Base-by-base conservation (phyloP, 2,113 vertebrate genomes). In the Nothobranchius kuhntae region DNA sequence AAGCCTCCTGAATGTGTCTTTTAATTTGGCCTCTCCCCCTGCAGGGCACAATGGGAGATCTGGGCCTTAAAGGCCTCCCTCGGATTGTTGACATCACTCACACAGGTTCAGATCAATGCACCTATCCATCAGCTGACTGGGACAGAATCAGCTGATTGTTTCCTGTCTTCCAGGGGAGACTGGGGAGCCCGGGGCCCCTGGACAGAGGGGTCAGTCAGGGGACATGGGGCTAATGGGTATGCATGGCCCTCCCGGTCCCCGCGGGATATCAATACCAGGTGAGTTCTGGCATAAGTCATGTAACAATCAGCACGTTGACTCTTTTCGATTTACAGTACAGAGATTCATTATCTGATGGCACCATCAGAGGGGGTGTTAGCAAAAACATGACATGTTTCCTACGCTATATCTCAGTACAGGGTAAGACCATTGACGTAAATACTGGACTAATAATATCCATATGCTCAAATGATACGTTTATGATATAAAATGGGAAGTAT, bases 31-130 rank as follows among this genome's bases (percentile, higher is more conserved):
- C 4, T 9, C 17, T 77, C 10, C 83, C 2, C 55, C 53, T 61
- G 12, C 65, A 92, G 91, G 91, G 91, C 13, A n/a, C 68, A 21
- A 59, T 26, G 48, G 92, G 92, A 59, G 87, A 92, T 55, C 57
- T 10, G 4, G 92, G 92, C 9, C 54, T 47, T 5, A 84, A 86
- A 74, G 92, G 92, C 12, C 10, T 13, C 0, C 58, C 65, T n/a
- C 38, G 14, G 15, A 30, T 26, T 7, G 2, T 3, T 8, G 44
- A 66, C 0, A 5, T 84, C 8, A 69, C 51, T 0, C 52, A 77
- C 80, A 72, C 6, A 35, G 89, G 89, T 89, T 72, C 0, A 0
- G 7, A 71, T 61, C 48, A 3, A 10, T 14, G 10, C 38, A 14
- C n/a, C 38, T 7, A 13, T 17, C 38, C 0, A 44, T 62, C 30